phyloP scores from a whole-genome alignment of 2,797 vertebrate genomes.

The Heteromormyrus szaboi region DNA sequence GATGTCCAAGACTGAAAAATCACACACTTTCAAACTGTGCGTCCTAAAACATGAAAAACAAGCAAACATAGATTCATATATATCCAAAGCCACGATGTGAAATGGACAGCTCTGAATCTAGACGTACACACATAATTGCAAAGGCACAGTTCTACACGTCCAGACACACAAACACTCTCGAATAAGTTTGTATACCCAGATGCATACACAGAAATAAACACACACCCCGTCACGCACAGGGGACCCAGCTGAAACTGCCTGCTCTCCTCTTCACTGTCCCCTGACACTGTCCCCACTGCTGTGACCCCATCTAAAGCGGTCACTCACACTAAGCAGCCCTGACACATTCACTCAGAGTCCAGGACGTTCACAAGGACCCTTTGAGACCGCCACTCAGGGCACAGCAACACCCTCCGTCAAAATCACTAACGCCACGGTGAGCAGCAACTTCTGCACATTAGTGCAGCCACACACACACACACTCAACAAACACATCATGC shows the following conservation, averaged over 20 bases:
- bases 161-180: background rate
- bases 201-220: background rate
- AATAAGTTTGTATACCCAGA: background rate
- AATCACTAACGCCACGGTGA: background rate
- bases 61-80: background rate
- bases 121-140: background rate
- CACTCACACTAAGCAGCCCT: background rate
- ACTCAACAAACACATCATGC: background rate
- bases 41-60: background rate
- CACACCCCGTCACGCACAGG: background rate
- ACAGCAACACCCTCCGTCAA: background rate
- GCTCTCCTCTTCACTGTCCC: background rate
- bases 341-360: slow-evolving; percentile 7
- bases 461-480: background rate
- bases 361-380: background rate
- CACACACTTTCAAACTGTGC: background rate
- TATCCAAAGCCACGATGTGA: background rate
- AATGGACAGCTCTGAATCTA: background rate
- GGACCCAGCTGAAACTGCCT: too few relatives aligned
- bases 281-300: background rate
- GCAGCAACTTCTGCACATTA: background rate
- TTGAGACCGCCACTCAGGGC: background rate
- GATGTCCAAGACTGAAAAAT: slow-evolving; percentile 42
- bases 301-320: background rate
- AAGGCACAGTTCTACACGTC: background rate